These are phyloP conservation scores for Drosophila demipolita DNA, from an alignment of 2,888 invertebrate species.

Conservation along the genomic window DNA sequence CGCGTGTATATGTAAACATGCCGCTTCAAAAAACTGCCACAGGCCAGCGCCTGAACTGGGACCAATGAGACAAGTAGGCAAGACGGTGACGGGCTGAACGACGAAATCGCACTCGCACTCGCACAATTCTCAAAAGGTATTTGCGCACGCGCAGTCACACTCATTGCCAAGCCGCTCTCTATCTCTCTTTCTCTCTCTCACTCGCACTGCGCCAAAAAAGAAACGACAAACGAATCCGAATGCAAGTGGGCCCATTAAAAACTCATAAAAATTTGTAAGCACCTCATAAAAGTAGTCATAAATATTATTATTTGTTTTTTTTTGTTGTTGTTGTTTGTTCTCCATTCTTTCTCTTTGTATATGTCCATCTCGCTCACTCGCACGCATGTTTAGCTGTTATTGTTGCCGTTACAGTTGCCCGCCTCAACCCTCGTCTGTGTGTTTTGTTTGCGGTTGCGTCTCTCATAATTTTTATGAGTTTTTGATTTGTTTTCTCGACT, in stretches of 20 bases:
- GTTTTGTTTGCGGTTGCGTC: conserved; percentile 57
- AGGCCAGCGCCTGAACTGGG: conserved; percentile 28
- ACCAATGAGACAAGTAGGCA: conserved; percentile 15
- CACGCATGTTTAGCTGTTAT: conserved; percentile 1
- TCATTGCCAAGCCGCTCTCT: conserved; percentile 43
- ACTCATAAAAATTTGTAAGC: conserved; percentile 85
- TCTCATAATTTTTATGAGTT: conserved; percentile 80
- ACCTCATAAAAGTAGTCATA: conserved; percentile 86
- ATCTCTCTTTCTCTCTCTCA: conserved; percentile 10
- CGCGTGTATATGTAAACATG: conserved; percentile 67
- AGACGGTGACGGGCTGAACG: conserved; percentile 1
- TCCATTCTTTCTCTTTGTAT: conserved; percentile 6
- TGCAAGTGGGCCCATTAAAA: conserved; percentile 83
- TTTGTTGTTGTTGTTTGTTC: conserved; percentile 21
- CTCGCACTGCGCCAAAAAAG: conserved; percentile 44
- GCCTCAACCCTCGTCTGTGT: conserved; percentile 69
- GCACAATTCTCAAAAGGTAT: conserved; percentile 68
- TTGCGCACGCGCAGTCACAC: conserved; percentile 82
- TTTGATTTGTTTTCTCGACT: conserved; percentile 71
- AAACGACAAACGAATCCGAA: conserved; percentile 52
- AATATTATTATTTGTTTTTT: conserved; percentile 80
- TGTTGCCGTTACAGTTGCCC: conserved; percentile 51
- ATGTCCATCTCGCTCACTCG: neutral
- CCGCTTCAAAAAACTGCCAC: conserved; percentile 54
- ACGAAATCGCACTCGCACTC: conserved; percentile 26